Evolutionary conservation across 2,888 invertebrate species (phyloP).

Genomic region (Fragum fragum): DNA sequence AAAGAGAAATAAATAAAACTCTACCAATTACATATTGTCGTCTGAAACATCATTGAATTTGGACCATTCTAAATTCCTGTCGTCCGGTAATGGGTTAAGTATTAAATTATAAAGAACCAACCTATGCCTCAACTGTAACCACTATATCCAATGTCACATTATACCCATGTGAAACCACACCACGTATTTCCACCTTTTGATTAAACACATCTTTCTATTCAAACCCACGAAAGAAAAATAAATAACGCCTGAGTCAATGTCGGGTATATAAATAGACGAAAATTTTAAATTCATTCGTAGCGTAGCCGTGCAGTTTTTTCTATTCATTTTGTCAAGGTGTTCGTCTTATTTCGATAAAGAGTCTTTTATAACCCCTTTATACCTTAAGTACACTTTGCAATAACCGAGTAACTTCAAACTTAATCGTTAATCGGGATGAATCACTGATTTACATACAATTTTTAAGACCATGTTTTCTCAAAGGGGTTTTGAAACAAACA

Average conservation of each 20-base stretch:
- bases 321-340: constrained; percentile 13
- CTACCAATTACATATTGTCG: too few species aligned
- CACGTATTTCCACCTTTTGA: background rate
- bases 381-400: background rate
- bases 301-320: constrained; percentile 1
- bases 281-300: constrained; percentile 21
- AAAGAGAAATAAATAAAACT: too few species aligned
- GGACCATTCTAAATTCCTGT: too few species aligned
- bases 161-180: constrained; percentile 6
- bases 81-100: too few species aligned
- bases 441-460: too few species aligned
- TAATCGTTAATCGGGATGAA: background rate
- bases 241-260: constrained; percentile 19
- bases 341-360: constrained; percentile 6
- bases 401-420: background rate
- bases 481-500: too few species aligned
- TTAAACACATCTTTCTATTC: background rate
- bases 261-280: constrained; percentile 17
- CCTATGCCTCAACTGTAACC: background rate
- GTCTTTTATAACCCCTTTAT: background rate
- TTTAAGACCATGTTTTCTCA: too few species aligned
- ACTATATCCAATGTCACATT: constrained; percentile 1
- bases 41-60: too few species aligned
- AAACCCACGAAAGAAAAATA: constrained; percentile 10
- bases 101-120: background rate